phyloP scores from a whole-genome alignment of 2,113 vertebrate species.

The Bufo gargarizans region DNA sequence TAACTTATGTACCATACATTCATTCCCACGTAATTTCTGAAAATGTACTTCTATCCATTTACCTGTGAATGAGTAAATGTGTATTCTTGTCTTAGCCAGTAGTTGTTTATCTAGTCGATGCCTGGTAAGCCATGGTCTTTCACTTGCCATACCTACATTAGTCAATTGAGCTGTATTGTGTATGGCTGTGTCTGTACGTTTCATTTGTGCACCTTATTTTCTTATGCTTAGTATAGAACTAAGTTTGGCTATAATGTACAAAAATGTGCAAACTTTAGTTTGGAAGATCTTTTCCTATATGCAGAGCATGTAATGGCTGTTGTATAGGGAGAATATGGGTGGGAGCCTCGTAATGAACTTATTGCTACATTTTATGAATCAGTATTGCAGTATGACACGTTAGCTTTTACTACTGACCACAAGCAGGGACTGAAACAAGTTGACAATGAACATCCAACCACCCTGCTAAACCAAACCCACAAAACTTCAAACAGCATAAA shows the following conservation, averaged over 20 bases:
- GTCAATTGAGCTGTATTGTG: too few relatives aligned
- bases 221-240: too few relatives aligned
- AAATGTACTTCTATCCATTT: too few relatives aligned
- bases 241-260: not conserved
- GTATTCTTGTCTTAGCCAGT: too few relatives aligned
- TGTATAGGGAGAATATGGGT: not conserved
- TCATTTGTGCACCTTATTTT: too few relatives aligned
- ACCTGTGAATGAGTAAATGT: too few relatives aligned
- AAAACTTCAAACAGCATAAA: not conserved
- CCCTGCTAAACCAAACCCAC: slow-evolving; percentile 38
- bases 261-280: not conserved
- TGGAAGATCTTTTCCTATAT: not conserved
- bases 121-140: too few relatives aligned
- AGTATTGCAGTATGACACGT: slow-evolving; percentile 20
- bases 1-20: too few relatives aligned
- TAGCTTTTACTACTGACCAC: slow-evolving; percentile 55
- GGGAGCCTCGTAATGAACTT: not conserved
- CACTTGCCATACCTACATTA: too few relatives aligned
- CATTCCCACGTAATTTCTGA: too few relatives aligned
- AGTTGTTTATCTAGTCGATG: too few relatives aligned
- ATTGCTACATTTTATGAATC: slow-evolving; percentile 44
- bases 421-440: slow-evolving; percentile 28
- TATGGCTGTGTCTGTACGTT: too few relatives aligned
- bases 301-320: not conserved
- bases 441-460: slow-evolving; percentile 3